Conservation (phyloP, 1,140 invertebrate genomes). For the Littorina saxatilis region DNA sequence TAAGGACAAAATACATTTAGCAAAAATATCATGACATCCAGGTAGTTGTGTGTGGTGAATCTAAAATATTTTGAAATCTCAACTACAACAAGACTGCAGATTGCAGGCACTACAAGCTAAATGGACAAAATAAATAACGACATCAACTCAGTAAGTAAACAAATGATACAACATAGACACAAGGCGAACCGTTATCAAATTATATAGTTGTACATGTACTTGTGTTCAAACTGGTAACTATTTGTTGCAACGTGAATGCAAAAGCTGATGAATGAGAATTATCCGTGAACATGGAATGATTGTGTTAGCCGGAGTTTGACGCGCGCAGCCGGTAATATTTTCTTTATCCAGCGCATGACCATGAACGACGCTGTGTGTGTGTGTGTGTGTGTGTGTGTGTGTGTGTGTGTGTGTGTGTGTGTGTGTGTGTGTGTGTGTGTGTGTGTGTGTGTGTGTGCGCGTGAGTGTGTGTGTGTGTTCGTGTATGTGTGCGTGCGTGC, state of each 20-base stretch:
- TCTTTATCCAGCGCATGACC: not conserved
- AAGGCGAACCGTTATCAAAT: too few species aligned
- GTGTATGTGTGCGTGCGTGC: not conserved
- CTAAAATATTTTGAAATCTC: too few species aligned
- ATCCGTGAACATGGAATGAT: not conserved
- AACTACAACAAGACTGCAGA: too few species aligned
- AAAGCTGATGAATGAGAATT: not conserved
- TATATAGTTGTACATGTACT: not conserved
- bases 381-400: not conserved
- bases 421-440: slow-evolving; percentile 12
- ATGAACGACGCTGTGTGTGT: not conserved
- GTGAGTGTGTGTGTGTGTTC: not conserved
- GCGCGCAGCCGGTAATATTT: too few species aligned
- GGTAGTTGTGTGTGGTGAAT: too few species aligned
- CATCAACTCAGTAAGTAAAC: too few species aligned
- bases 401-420: not conserved
- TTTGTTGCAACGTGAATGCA: not conserved
- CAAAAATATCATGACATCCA: too few species aligned
- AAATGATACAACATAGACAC: too few species aligned
- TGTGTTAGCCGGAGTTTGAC: not conserved
- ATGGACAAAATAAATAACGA: too few species aligned
- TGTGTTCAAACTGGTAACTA: not conserved
- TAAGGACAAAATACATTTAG: too few species aligned
- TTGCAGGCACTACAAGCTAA: too few species aligned
- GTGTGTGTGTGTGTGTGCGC: slow-evolving; percentile 15